phyloP scores from a whole-genome alignment of 1,140 invertebrate species.

The Drosophila lacertosa region DNA sequence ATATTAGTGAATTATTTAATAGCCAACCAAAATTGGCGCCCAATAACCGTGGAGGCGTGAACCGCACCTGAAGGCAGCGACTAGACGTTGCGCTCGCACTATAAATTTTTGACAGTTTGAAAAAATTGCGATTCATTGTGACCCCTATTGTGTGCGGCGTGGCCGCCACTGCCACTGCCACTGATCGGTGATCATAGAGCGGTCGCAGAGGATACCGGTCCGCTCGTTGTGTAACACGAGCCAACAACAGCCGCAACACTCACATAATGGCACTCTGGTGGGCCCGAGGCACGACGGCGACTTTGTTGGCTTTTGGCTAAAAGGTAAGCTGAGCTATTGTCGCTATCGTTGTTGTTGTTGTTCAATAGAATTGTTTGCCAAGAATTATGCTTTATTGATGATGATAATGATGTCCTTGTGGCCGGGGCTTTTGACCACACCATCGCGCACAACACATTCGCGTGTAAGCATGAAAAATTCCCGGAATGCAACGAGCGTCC shows the following conservation, averaged over 20 bases:
- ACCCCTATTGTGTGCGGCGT: slow-evolving; percentile 75
- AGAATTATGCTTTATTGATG: slow-evolving; percentile 83
- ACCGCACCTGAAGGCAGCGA: slow-evolving; percentile 44
- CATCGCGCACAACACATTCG: slow-evolving; percentile 18
- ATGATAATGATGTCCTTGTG: slow-evolving; percentile 82
- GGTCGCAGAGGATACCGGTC: slow-evolving; percentile 10
- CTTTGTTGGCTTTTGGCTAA: slow-evolving; percentile 27
- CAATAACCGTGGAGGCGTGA: not conserved
- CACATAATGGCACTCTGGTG: slow-evolving; percentile 60
- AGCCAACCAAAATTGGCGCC: not conserved
- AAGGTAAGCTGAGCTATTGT: slow-evolving; percentile 1
- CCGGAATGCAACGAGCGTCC: slow-evolving; percentile 50
- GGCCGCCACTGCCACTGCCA: slow-evolving; percentile 50
- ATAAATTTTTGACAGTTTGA: slow-evolving; percentile 83
- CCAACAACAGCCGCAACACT: slow-evolving; percentile 40
- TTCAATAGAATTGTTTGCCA: slow-evolving; percentile 83
- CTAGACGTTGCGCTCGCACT: slow-evolving; percentile 58
- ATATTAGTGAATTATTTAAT: not conserved
- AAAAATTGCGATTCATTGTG: slow-evolving; percentile 83
- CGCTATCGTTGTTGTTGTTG: slow-evolving; percentile 61
- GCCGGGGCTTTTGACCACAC: slow-evolving; percentile 34
- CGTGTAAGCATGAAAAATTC: slow-evolving; percentile 76
- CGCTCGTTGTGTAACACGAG: slow-evolving; percentile 69
- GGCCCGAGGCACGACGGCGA: slow-evolving; percentile 35
- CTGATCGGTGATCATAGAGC: slow-evolving; percentile 72